Evolutionary conservation across 2,888 invertebrate genomes (phyloP).

Genomic region (Eupithecia exiguata): DNA sequence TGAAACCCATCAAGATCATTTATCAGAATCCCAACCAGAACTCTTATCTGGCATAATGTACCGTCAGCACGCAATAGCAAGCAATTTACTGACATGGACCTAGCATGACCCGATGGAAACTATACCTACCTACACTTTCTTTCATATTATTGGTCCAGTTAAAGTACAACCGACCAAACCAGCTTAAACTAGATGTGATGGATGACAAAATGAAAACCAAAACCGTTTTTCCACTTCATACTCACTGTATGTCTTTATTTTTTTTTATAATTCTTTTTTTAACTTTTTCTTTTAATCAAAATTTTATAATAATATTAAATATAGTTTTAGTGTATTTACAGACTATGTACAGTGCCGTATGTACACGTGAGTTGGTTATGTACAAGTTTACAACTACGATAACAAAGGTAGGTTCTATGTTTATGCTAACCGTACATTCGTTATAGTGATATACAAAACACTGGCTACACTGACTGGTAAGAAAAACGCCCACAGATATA

Average conservation of each 20-base stretch:
- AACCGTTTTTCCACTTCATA: conserved; percentile 78
- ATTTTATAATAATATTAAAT: conserved; percentile 79
- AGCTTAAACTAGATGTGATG: background rate
- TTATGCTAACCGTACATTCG: conserved; percentile 50
- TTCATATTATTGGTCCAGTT: too few relatives aligned
- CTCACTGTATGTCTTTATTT: conserved; percentile 81
- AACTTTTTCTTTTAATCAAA: conserved; percentile 79
- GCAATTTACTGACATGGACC: background rate
- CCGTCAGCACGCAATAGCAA: too few relatives aligned
- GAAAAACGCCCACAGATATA: conserved; percentile 38
- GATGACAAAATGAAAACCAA: conserved; percentile 66
- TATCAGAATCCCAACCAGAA: too few relatives aligned
- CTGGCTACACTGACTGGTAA: conserved; percentile 40
- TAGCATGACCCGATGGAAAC: too few relatives aligned
- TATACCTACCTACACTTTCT: background rate
- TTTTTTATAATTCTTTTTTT: conserved; percentile 77
- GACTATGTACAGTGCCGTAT: conserved; percentile 74
- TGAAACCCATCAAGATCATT: background rate
- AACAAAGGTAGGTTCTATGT: conserved; percentile 29
- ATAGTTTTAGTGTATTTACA: conserved; percentile 78
- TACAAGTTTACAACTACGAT: conserved; percentile 43
- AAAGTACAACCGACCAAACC: background rate
- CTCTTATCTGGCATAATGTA: too few relatives aligned
- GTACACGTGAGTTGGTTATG: conserved; percentile 60
- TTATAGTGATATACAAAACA: conserved; percentile 57